Conservation (phyloP, 2,888 invertebrate genomes). For the Adelognathus sp. region DNA sequence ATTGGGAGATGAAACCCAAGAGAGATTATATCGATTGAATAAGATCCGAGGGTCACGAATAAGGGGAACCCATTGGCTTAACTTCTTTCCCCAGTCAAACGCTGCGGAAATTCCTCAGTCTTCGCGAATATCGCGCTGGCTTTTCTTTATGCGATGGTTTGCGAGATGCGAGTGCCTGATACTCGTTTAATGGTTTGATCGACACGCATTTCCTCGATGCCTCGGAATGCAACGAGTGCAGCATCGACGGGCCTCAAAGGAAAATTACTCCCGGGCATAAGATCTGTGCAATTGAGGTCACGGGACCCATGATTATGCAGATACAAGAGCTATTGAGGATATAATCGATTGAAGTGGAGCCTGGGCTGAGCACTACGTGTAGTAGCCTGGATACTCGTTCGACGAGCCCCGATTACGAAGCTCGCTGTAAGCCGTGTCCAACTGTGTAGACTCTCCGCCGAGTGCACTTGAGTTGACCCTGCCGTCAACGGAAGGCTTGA, state of each 20-base stretch:
- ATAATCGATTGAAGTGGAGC: slow-evolving; percentile 43
- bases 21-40: background rate
- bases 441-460: background rate
- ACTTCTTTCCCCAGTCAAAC: background rate
- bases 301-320: slow-evolving; percentile 44
- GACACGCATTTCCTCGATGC: background rate
- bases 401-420: background rate
- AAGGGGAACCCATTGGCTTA: background rate
- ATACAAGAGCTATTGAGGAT: slow-evolving; percentile 47
- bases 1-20: background rate
- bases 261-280: slow-evolving; percentile 17
- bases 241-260: slow-evolving; percentile 29
- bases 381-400: slow-evolving; percentile 40
- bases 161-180: slow-evolving; percentile 9
- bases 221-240: slow-evolving; percentile 5
- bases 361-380: slow-evolving; percentile 41
- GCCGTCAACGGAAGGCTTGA: background rate
- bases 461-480: background rate
- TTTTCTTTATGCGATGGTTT: background rate
- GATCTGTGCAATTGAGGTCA: slow-evolving; percentile 48
- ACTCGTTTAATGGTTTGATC: slow-evolving; percentile 14
- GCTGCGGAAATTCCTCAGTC: background rate
- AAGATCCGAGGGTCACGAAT: background rate
- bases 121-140: background rate
- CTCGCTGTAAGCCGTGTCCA: background rate